A percentile compares a stretch with the other conserved stretches of the same genome.
Conservation (phyloP, 1,140 invertebrate genomes). For the Mya arenaria region DNA sequence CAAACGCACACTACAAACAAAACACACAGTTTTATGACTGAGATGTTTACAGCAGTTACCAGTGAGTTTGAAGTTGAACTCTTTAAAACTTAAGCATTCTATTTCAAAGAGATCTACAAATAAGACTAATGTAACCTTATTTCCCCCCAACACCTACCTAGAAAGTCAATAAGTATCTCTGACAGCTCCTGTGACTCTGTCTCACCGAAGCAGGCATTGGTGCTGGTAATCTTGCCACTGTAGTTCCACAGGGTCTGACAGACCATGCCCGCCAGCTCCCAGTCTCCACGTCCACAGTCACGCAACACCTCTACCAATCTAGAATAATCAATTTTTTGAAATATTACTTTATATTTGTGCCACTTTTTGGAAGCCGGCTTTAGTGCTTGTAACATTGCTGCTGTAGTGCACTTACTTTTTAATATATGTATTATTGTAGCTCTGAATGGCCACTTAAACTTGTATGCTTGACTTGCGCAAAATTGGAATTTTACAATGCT, state of each 20-base stretch:
- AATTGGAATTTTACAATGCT: too few relatives aligned
- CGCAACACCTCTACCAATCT: slow-evolving; percentile 84
- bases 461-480: too few relatives aligned
- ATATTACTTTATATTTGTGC: too few relatives aligned
- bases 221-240: slow-evolving; percentile 83
- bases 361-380: too few relatives aligned
- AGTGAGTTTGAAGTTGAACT: not conserved
- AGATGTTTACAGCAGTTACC: not conserved
- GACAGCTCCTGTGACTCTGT: slow-evolving; percentile 72
- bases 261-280: slow-evolving; percentile 84
- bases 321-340: too few relatives aligned
- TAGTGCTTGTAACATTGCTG: too few relatives aligned
- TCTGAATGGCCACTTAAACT: too few relatives aligned
- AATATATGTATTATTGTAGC: too few relatives aligned
- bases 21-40: not conserved
- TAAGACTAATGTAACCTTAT: not conserved
- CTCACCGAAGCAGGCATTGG: slow-evolving; percentile 75
- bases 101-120: not conserved
- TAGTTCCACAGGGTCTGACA: slow-evolving; percentile 89
- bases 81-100: not conserved
- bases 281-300: slow-evolving; percentile 84
- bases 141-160: slow-evolving; percentile 77
- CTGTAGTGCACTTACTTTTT: too few relatives aligned
- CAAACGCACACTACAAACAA: too few relatives aligned
- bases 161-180: slow-evolving; percentile 76